These are phyloP conservation scores for Gonioctena quinquepunctata DNA, from an alignment of 1,140 invertebrate genomes.

Conservation along the genomic window DNA sequence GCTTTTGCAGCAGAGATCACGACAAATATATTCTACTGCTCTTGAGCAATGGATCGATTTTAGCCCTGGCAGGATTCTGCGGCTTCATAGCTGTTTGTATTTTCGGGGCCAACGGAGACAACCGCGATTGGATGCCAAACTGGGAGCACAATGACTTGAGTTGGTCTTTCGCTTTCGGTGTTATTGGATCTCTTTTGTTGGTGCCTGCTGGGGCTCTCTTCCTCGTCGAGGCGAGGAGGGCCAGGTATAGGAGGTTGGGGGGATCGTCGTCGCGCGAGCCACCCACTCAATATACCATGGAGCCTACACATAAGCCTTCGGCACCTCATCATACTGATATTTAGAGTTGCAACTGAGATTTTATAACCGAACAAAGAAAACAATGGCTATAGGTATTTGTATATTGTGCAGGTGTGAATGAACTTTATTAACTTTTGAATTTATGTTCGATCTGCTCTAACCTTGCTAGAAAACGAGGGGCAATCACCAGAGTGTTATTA, in stretches of 20 bases:
- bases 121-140: slow-evolving; percentile 94
- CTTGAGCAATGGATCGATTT: slow-evolving; percentile 71
- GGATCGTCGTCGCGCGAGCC: slow-evolving; percentile 59
- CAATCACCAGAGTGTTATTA: too few relatives aligned
- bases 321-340: slow-evolving; percentile 60
- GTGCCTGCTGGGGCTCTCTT: slow-evolving; percentile 77
- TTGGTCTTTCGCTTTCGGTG: slow-evolving; percentile 90
- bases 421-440: too few relatives aligned
- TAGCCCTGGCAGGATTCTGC: slow-evolving; percentile 73
- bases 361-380: not conserved
- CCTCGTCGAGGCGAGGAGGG: slow-evolving; percentile 78
- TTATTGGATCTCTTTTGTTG: slow-evolving; percentile 74
- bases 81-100: slow-evolving; percentile 73
- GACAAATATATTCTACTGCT: slow-evolving; percentile 76
- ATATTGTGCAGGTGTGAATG: not conserved
- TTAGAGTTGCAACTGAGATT: too few relatives aligned
- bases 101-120: slow-evolving; percentile 88
- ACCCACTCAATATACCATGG: slow-evolving; percentile 62
- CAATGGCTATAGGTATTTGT: too few relatives aligned
- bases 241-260: slow-evolving; percentile 70
- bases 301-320: slow-evolving; percentile 55
- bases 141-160: slow-evolving; percentile 95
- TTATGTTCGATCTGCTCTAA: too few relatives aligned
- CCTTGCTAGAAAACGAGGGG: too few relatives aligned
- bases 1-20: slow-evolving; percentile 77